These are phyloP conservation scores for Lepisosteus osseus DNA, from an alignment of 2,113 vertebrate genomes.

Conservation along the genomic window DNA sequence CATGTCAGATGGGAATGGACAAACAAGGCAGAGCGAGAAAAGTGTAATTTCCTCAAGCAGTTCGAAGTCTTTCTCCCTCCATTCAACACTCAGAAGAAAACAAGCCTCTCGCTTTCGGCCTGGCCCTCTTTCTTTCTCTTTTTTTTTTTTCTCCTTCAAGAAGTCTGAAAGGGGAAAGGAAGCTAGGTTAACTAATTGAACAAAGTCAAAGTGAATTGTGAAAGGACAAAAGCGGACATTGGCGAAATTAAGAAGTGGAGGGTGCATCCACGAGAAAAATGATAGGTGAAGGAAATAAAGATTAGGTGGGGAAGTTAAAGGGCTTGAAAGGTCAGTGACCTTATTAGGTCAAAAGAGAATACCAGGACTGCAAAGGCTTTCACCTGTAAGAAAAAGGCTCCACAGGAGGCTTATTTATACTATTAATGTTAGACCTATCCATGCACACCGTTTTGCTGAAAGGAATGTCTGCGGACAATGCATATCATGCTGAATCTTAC, in stretches of 20 bases:
- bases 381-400: slow-evolving; percentile 70
- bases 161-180: slow-evolving; percentile 81
- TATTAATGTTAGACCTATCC: slow-evolving; percentile 33
- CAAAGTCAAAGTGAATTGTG: slow-evolving; percentile 82
- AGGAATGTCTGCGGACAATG: slow-evolving; percentile 23
- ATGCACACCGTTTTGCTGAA: slow-evolving; percentile 14
- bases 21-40: not conserved
- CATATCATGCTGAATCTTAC: slow-evolving; percentile 24
- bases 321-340: slow-evolving; percentile 78
- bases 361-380: slow-evolving; percentile 70
- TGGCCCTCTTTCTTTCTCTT: slow-evolving; percentile 1
- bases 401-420: slow-evolving; percentile 27
- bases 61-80: not conserved
- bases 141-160: slow-evolving; percentile 44
- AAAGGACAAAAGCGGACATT: slow-evolving; percentile 72
- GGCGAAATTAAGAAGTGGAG: slow-evolving; percentile 66
- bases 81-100: not conserved
- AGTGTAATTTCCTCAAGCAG: slow-evolving; percentile 14
- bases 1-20: no score
- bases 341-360: slow-evolving; percentile 78
- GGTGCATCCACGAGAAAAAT: slow-evolving; percentile 76
- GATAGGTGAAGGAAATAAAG: slow-evolving; percentile 84
- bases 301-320: slow-evolving; percentile 53
- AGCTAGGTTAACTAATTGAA: slow-evolving; percentile 90
- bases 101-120: not conserved